Base-by-base conservation (phyloP, 2,113 vertebrate genomes). In the Beaufortia kweichowensis region DNA sequence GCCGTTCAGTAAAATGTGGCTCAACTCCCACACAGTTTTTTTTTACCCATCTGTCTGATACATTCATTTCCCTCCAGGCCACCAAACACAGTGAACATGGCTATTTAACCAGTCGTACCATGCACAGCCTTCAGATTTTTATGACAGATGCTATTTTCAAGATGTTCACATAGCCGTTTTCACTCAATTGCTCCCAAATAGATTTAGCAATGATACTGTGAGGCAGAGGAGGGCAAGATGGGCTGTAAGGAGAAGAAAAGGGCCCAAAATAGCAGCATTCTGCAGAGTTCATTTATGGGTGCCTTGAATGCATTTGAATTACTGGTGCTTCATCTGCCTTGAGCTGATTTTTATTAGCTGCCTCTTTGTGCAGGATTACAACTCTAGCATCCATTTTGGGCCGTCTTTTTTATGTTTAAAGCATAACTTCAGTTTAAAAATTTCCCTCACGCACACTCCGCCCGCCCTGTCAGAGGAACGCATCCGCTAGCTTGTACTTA, bases 101-200 rank as follows among this genome's bases (percentile, higher is more conserved):
- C 86, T 88, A 83, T 91, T 88, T 90, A 90, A 89, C 88, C 83
- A 85, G 82, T 87, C 87, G 62, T 83, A 88, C 87, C 88, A 85
- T 84, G 76, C 85, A 64, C 66, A 88, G 86, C 87, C 85, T 85
- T 89, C 88, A 87, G 85, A 85, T 90, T 89, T 88, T 90, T 86
- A 89, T 89, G 88, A 89, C 87, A 85, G 88, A 88, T 87, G 82
- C 84, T 68, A 83, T 88, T 91, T 90, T 87, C 86, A 88, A 87
- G 87, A 89, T 87, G 89, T 89, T 90, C 89, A 88, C 86, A 88
- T 90, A 90, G 86, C 87, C 84, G 88, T 91, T 90, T 91, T 87
- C 88, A 86, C 89, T 90, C 90, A 89, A 88, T 91, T 89, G 87
- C 88, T 91, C 86, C 88, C 88, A 92, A 91, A 92, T 91, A 91